Base-by-base conservation (phyloP, 2,113 vertebrate genomes). In the Microtus ochrogaster region DNA sequence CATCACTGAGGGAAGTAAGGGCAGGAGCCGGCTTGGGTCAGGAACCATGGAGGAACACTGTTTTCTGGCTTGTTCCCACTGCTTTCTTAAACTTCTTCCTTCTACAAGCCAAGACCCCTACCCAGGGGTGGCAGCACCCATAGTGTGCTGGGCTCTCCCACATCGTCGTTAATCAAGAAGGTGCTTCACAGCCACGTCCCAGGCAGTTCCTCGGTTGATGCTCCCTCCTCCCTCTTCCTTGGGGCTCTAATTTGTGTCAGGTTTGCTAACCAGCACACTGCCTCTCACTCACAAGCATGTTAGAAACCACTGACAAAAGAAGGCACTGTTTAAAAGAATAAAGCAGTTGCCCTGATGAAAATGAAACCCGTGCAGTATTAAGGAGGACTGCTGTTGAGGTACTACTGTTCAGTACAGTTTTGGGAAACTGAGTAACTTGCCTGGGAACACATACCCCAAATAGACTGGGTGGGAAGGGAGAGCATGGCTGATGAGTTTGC, bases 401-500 rank as follows among this genome's bases (percentile, higher is more conserved):
- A 78, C 19, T 21, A 58, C 58, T 58, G 19, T 33, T 90, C 26
- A 24, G 1, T 77, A 10, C 41, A 89, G 47, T 47, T 41, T 84
- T 41, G 39, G 77, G 41, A 61, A 44, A 11, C 58, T 44, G 22
- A 74, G 33, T 91, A 68, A 14, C 74, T 79, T 61, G 33, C 21
- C 39, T 14, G 47, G 2, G 70, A 36, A 63, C 30, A 0, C 3
- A 74, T 36, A 10, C 47, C 41, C 36, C 17, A 9, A 26, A 6
- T 4, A 9, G 47, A 1, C 30, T 74, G 30, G 44, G 36, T 24
- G 52, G 33, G 30, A 66, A 76, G 41, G 30, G 13, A 87, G 74
- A 55, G 33, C 0, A 0, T 13, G 21, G 0, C 66, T 52, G 2
- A 19, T 73, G 49, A 9, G 17, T 47, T 73, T 72, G 36, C 3